Evolutionary conservation across 2,888 invertebrate species (phyloP).

Genomic region (Tiliacea citrago): DNA sequence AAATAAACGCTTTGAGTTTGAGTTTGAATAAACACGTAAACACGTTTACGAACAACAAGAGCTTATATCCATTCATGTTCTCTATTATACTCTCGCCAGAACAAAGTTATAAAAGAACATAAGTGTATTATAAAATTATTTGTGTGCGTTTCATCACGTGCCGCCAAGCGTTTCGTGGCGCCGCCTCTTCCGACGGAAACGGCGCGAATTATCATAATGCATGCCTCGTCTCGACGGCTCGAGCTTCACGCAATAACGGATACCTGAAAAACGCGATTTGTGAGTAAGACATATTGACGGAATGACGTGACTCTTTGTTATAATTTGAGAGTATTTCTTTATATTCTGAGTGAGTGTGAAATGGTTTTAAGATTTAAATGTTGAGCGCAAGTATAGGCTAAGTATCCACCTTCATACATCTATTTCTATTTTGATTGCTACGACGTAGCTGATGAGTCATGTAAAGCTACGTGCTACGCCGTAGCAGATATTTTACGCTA

Average conservation of each 20-base stretch:
- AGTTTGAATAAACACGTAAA: no score
- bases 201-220: constrained; percentile 76
- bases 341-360: background rate
- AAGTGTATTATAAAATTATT: constrained; percentile 58
- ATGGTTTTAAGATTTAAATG: constrained; percentile 10
- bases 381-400: background rate
- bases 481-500: background rate
- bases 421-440: background rate
- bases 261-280: constrained; percentile 67
- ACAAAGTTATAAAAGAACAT: constrained; percentile 34
- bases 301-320: constrained; percentile 60
- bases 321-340: constrained; percentile 52
- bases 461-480: background rate
- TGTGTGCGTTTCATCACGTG: constrained; percentile 59
- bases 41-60: constrained; percentile 13
- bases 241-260: constrained; percentile 68
- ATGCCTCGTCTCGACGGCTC: constrained; percentile 70
- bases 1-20: no score
- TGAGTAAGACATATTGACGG: constrained; percentile 68
- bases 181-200: constrained; percentile 64
- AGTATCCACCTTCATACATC: background rate
- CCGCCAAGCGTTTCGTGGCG: constrained; percentile 57
- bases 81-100: constrained; percentile 12
- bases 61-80: constrained; percentile 5
- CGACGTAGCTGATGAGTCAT: background rate